Conservation (phyloP, 2,888 invertebrate genomes). For the Lepeophtheirus nordmannii region DNA sequence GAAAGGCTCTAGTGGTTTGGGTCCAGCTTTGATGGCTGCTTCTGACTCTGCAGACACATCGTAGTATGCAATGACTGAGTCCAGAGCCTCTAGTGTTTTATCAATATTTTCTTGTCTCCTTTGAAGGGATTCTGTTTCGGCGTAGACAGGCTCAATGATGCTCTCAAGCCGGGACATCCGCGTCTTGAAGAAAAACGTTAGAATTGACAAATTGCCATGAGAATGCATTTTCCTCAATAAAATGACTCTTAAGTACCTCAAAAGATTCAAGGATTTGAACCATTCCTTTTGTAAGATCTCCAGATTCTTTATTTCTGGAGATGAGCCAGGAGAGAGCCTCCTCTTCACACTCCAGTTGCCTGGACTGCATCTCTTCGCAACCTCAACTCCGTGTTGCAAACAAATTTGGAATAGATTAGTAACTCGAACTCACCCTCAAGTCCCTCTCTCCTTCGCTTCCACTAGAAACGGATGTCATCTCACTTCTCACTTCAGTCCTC, state of each 20-base stretch:
- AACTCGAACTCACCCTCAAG: neutral
- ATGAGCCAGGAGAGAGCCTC: neutral
- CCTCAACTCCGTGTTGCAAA: neutral
- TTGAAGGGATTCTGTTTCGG: slow-evolving; percentile 81
- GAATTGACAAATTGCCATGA: neutral
- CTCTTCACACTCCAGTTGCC: neutral
- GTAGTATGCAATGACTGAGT: slow-evolving; percentile 87
- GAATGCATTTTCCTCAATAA: no score
- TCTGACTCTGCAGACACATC: slow-evolving; percentile 85
- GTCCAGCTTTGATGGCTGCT: slow-evolving; percentile 44
- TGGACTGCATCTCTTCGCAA: neutral
- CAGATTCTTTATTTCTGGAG: neutral
- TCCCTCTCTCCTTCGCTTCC: neutral
- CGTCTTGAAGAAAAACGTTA: slow-evolving; percentile 51
- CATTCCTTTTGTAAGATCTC: neutral
- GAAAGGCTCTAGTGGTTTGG: slow-evolving; percentile 41
- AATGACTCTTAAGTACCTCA: neutral
- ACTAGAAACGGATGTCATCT: neutral
- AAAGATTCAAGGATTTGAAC: neutral
- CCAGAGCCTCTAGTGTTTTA: slow-evolving; percentile 64
- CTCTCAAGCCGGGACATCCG: slow-evolving; percentile 72
- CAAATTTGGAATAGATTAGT: neutral
- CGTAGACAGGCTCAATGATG: slow-evolving; percentile 84
- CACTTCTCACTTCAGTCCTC: no score
- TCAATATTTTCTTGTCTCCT: slow-evolving; percentile 86